Percentiles rank a stretch among this genome's conserved stretches.
Evolutionary conservation across 1,140 invertebrate species (phyloP).

Genomic region (Drosophila repleta): DNA sequence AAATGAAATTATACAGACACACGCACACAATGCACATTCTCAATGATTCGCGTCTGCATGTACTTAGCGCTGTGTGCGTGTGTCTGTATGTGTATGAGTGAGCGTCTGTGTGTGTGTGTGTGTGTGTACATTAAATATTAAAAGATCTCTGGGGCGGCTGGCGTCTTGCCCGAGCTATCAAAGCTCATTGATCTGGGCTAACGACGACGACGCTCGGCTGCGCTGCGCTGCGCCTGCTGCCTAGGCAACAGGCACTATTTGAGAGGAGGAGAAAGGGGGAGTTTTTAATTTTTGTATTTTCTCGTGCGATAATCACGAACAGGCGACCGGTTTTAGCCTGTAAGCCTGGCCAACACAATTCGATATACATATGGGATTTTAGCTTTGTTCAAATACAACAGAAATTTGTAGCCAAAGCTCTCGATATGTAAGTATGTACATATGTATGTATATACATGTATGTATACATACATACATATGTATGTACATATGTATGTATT

Average conservation of each 20-base stretch:
- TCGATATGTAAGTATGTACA: conserved; percentile 26
- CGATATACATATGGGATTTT: conserved; percentile 50
- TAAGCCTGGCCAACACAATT: conserved; percentile 43
- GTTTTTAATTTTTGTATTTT: conserved; percentile 17
- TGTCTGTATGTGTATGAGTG: conserved; percentile 15
- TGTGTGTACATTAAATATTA: conserved; percentile 19
- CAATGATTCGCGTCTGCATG: conserved; percentile 36
- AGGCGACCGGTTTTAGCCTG: conserved; percentile 50
- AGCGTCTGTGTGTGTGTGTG: conserved; percentile 14
- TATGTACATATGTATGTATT: conserved; percentile 16
- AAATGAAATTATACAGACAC: conserved; percentile 65
- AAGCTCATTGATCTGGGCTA: conserved; percentile 69
- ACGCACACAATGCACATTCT: conserved; percentile 67
- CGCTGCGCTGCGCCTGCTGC: not conserved
- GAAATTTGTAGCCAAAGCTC: conserved; percentile 58
- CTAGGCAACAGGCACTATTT: conserved; percentile 19
- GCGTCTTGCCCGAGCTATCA: conserved; percentile 58
- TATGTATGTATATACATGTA: not conserved
- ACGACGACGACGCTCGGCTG: conserved; percentile 23
- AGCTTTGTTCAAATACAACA: conserved; percentile 48
- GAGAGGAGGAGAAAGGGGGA: conserved; percentile 20
- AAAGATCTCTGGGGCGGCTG: conserved; percentile 54
- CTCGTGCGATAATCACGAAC: conserved; percentile 52
- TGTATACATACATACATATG: conserved; percentile 1
- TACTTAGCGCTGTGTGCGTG: not conserved